These are phyloP conservation scores for Girardia tigrina DNA, from an alignment of 2,888 invertebrate genomes.

Conservation along the genomic window DNA sequence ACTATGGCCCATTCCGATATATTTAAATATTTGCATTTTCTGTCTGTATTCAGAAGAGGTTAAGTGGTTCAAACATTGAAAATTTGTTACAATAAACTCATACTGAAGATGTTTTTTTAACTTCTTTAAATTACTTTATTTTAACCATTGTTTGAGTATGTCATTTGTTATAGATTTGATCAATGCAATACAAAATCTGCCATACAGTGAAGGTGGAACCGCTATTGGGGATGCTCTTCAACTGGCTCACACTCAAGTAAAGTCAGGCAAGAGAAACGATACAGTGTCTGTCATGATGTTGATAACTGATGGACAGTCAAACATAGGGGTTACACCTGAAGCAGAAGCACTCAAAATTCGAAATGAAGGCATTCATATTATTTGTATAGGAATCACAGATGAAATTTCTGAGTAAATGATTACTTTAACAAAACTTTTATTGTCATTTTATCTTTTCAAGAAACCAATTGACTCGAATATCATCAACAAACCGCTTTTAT, in stretches of 20 bases:
- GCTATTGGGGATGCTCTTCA: background rate
- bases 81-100: too few relatives aligned
- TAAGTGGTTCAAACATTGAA: too few relatives aligned
- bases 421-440: too few relatives aligned
- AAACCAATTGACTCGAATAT: background rate
- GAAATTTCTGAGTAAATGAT: background rate
- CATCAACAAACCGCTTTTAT: background rate
- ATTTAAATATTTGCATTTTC: too few relatives aligned
- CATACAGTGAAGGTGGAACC: background rate
- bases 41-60: too few relatives aligned
- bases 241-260: background rate
- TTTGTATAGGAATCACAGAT: conserved; percentile 10
- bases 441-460: too few relatives aligned
- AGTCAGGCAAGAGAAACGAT: background rate
- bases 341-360: background rate
- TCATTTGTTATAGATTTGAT: background rate
- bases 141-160: too few relatives aligned
- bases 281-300: background rate
- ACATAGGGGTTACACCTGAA: background rate
- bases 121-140: too few relatives aligned
- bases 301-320: background rate
- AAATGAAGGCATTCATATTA: conserved; percentile 3
- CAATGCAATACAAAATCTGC: background rate
- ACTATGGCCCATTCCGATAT: too few relatives aligned
- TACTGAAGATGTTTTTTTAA: too few relatives aligned